Evolutionary conservation across 2,888 invertebrate species (phyloP).

Genomic region (Agrypnus murinus): DNA sequence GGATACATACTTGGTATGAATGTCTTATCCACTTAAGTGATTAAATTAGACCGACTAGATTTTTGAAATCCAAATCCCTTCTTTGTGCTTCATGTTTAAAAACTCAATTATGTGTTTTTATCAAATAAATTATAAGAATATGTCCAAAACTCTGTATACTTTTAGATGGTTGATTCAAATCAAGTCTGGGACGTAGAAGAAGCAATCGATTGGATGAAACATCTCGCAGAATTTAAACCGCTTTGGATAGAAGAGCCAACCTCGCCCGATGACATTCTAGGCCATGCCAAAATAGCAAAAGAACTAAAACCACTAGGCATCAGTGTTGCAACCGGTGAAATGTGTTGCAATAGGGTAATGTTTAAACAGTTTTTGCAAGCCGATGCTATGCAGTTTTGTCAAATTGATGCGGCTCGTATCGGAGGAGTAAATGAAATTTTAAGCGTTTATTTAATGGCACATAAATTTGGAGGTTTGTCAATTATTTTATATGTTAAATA

Average conservation of each 20-base stretch:
- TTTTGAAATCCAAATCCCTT: no score
- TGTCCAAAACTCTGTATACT: no score
- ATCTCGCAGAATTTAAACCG: conserved; percentile 82
- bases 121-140: no score
- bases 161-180: conserved; percentile 90
- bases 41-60: no score
- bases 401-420: conserved; percentile 91
- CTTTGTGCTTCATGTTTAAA: no score
- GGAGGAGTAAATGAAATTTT: conserved; percentile 93
- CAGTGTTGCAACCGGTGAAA: conserved; percentile 93
- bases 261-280: conserved; percentile 92
- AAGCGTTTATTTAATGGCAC: conserved; percentile 91
- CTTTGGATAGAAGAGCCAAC: conserved; percentile 96
- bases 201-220: conserved; percentile 90
- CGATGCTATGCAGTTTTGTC: conserved; percentile 88
- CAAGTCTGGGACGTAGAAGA: conserved; percentile 91
- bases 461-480: conserved; percentile 83
- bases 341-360: conserved; percentile 93
- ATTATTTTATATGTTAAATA: conserved; percentile 23
- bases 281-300: conserved; percentile 86
- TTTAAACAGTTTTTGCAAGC: conserved; percentile 93
- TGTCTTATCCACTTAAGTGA: no score
- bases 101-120: no score
- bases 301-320: conserved; percentile 84
- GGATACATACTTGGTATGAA: no score